Percentiles rank a stretch among this genome's conserved stretches.
Conservation (phyloP, 2,888 invertebrate species). For the Leptopilina myrica region DNA sequence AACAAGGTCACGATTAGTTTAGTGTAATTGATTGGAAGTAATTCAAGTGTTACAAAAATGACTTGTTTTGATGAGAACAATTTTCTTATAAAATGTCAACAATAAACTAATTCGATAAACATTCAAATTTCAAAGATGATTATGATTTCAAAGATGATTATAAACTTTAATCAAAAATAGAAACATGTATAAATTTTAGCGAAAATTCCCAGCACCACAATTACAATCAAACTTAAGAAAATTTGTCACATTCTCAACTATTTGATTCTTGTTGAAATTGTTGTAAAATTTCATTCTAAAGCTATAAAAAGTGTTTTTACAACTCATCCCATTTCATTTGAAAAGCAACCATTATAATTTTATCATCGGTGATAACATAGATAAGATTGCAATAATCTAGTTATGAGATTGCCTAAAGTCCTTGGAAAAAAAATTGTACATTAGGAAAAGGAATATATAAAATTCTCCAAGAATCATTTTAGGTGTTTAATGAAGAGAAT, state of each 20-base stretch:
- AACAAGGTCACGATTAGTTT: slow-evolving; percentile 11
- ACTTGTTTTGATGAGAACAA: background rate
- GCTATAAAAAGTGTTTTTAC: background rate
- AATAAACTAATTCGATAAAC: background rate
- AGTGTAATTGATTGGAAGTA: slow-evolving; percentile 17
- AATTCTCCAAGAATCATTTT: background rate
- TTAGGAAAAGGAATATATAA: background rate
- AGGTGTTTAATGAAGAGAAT: slow-evolving; percentile 9
- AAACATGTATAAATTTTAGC: too few species aligned
- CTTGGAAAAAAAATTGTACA: background rate
- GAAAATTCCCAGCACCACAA: background rate
- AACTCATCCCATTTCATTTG: slow-evolving; percentile 18
- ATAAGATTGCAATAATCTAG: background rate
- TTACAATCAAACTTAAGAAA: background rate
- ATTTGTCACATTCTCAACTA: background rate
- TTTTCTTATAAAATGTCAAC: background rate
- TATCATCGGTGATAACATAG: background rate
- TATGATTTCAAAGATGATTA: too few species aligned
- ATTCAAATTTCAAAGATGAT: too few species aligned
- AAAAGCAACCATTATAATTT: background rate
- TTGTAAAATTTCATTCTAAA: background rate
- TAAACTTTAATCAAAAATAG: too few species aligned
- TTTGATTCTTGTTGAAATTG: background rate
- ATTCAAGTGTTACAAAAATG: background rate
- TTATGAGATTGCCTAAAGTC: slow-evolving; percentile 7